Evolutionary conservation across 2,888 invertebrate genomes (phyloP).

Genomic region (Diaperis boleti): DNA sequence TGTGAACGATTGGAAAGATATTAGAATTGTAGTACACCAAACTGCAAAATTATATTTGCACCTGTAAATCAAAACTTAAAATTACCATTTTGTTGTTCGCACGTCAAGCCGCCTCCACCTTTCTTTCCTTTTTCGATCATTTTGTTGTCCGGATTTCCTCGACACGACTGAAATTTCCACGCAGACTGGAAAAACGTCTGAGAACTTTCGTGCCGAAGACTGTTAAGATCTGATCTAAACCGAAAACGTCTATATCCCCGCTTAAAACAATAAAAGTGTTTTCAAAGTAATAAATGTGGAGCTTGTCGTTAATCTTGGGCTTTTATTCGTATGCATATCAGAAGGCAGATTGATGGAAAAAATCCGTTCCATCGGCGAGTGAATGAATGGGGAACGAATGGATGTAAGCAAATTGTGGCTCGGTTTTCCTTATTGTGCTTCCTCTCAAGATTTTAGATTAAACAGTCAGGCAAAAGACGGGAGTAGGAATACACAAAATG

Average conservation of each 20-base stretch:
- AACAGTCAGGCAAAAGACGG: too few relatives aligned
- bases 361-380: not conserved
- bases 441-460: too few relatives aligned
- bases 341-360: conserved; percentile 14
- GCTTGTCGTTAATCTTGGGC: conserved; percentile 11
- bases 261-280: conserved; percentile 24
- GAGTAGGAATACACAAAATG: too few relatives aligned
- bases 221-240: conserved; percentile 26
- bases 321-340: conserved; percentile 13
- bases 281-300: conserved; percentile 19
- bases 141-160: conserved; percentile 15
- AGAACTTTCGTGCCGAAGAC: conserved; percentile 18
- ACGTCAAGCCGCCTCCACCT: not conserved
- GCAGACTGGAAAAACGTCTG: conserved; percentile 11
- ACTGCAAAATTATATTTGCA: too few relatives aligned
- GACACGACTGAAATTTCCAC: conserved; percentile 24
- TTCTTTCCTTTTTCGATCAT: conserved; percentile 7
- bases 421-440: not conserved
- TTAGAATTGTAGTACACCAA: too few relatives aligned
- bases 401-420: too few relatives aligned
- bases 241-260: conserved; percentile 19
- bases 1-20: too few relatives aligned
- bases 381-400: conserved; percentile 6
- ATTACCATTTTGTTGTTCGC: too few relatives aligned
- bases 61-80: too few relatives aligned